Evolutionary conservation across 2,113 vertebrate genomes (phyloP).

Genomic region (Toxotes jaculatrix): DNA sequence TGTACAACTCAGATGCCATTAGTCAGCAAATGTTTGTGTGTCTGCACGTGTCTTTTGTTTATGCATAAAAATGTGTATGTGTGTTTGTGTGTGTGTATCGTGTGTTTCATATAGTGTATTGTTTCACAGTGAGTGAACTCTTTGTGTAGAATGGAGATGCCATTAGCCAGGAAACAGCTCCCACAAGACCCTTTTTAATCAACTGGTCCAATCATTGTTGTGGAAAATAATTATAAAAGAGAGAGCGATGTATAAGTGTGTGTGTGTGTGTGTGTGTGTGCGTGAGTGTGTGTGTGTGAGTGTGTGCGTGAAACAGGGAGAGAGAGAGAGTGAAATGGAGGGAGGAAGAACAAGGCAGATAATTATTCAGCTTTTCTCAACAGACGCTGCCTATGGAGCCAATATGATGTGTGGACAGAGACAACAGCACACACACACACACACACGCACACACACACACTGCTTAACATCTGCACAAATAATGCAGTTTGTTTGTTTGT

Average conservation of each 20-base stretch:
- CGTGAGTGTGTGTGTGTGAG: neutral
- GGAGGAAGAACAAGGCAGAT: slow-evolving; percentile 24
- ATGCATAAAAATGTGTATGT: slow-evolving; percentile 3
- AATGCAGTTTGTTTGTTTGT: no score
- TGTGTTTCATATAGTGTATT: slow-evolving; percentile 24
- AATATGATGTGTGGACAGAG: slow-evolving; percentile 27
- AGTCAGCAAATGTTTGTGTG: slow-evolving; percentile 42
- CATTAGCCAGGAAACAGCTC: slow-evolving; percentile 74
- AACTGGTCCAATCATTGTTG: slow-evolving; percentile 75
- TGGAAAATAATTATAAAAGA: slow-evolving; percentile 74
- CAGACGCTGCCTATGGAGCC: slow-evolving; percentile 39
- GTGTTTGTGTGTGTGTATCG: neutral
- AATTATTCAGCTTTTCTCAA: slow-evolving; percentile 57
- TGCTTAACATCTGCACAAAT: neutral
- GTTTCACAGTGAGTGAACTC: slow-evolving; percentile 26
- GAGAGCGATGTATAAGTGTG: neutral
- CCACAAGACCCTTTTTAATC: slow-evolving; percentile 77
- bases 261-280: slow-evolving; percentile 3
- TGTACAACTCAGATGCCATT: slow-evolving; percentile 13
- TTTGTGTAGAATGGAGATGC: slow-evolving; percentile 54
- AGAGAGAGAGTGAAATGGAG: slow-evolving; percentile 30
- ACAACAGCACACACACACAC: neutral
- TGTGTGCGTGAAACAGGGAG: neutral
- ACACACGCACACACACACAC: slow-evolving; percentile 15
- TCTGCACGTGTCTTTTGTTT: slow-evolving; percentile 8